Evolutionary conservation across 2,888 invertebrate genomes (phyloP), one percentile per base, ranked within the genome.

Genomic region (Sialis fuliginosa): DNA sequence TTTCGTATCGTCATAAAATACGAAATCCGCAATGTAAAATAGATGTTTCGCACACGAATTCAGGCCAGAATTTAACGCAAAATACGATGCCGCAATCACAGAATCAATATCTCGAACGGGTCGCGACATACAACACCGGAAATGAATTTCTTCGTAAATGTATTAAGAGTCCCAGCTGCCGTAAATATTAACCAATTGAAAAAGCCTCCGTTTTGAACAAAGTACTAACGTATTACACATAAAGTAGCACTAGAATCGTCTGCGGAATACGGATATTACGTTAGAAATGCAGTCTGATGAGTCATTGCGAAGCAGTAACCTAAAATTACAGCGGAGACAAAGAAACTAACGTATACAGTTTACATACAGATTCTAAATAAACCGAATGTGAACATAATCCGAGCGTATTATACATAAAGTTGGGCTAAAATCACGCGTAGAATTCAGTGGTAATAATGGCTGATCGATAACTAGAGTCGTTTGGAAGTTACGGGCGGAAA

Each of bases 41-140:
- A 45, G 22, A 45, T 45, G 45, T 63, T 62, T 61, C 55, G 60
- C 58, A 59, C 62, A 62, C 57, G 52, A 59, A 54, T 59, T 61
- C 58, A 57, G 60, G 60, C 59, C 60, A 60, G 60, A 63, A 64
- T 67, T 63, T 61, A 54, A 60, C 56, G 58, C 57, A 56, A 54
- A 62, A 59, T 59, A 51, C 61, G 55, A 60, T 49, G 53, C 49
- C 54, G 52, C 49, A 50, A 49, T 51, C 53, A 49, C 47, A 50
- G 47, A 56, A 57, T 57, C 55, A 54, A 57, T 57, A 54, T 37
- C 53, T 50, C 49, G 35, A 45, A 35, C 45, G 22, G 45, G 30
- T 35, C 45, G 37, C 31, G 22, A 42, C 35, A 35, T 45, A 35
- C 33, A 22, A 37, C 13, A 13, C 34, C 35, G 45, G 45, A 45